These are phyloP conservation scores for Crotalus adamanteus DNA, from an alignment of 2,797 vertebrate genomes.

Conservation along the genomic window DNA sequence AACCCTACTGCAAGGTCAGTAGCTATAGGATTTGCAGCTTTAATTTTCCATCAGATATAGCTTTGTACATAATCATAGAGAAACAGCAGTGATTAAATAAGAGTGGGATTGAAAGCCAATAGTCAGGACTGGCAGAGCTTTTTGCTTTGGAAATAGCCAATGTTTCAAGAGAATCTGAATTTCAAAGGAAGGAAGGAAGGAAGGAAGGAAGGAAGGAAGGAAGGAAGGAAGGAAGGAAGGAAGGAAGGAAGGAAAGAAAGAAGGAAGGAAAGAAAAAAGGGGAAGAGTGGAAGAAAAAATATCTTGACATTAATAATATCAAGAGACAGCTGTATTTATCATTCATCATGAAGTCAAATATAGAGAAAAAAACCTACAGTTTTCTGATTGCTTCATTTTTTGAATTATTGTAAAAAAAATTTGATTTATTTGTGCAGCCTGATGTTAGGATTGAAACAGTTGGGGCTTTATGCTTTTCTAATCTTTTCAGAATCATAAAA, in stretches of 20 bases:
- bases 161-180: not conserved
- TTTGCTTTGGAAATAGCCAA: not conserved
- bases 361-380: not conserved
- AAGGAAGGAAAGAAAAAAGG: not conserved
- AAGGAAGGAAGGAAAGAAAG: not conserved
- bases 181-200: not conserved
- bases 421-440: conserved; percentile 39
- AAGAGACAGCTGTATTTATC: not conserved
- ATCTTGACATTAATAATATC: not conserved
- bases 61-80: conserved; percentile 35
- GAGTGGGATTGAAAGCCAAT: conserved; percentile 3
- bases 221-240: not conserved
- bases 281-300: not conserved
- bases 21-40: conserved; percentile 1
- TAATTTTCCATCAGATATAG: conserved; percentile 35
- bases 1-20: not conserved
- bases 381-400: conserved; percentile 8
- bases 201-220: not conserved
- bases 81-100: conserved; percentile 38
- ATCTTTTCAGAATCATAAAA: conserved; percentile 55
- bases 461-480: conserved; percentile 43
- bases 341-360: rapidly evolving
- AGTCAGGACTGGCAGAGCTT: conserved; percentile 3
- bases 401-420: conserved; percentile 33
- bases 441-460: conserved; percentile 39